Evolutionary conservation across 2,888 invertebrate species (phyloP), one percentile per base, ranked within the genome.

Genomic region (Stenotaenia linearis): DNA sequence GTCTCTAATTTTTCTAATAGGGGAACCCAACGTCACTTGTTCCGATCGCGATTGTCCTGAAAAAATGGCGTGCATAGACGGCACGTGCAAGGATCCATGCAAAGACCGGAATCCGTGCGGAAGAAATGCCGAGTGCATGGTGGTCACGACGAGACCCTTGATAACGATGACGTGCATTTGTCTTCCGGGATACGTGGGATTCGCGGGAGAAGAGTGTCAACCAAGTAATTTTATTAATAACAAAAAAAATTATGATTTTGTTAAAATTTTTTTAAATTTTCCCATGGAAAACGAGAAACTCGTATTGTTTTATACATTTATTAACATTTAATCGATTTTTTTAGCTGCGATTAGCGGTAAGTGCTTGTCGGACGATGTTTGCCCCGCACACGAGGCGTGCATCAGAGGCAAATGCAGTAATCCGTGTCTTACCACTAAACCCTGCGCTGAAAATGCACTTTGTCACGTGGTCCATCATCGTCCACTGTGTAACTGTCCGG

Each of bases 91-190:
- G 80, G 92, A 95, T 86, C 92, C 94, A 4, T 96, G 96, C 84
- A 87, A 90, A 12, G 86, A 89, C 5, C 82, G 83, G 32, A 82
- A 82, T 21, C 90, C 91, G 9, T 96, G 96, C 84, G 91, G 91
- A 18, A 88, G 89, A 5, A 93, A 93, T 82, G 93, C 96, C 83
- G 90, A 91, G 80, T 96, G 96, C 85, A 89, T 91, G 80, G 93
- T 94, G 0, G 88, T 93, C 12, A 93, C 94, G 83, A 91, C 93
- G 0, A 85, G 92, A 75, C 95, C 96, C 1, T 87, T 95, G 81
- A 90, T 94, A 78, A 94, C 95, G 0, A 91, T 95, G 83, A 92
- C 95, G 83, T 96, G 96, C 85, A 91, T 92, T 84, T 96, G 96
- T 86, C 93, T 94, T 18, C 89, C 92, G 56, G 94, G 95, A 28